Evolutionary conservation across 2,888 invertebrate species (phyloP), one percentile per base, ranked within the genome.

Genomic region (Osmoderma eremita): DNA sequence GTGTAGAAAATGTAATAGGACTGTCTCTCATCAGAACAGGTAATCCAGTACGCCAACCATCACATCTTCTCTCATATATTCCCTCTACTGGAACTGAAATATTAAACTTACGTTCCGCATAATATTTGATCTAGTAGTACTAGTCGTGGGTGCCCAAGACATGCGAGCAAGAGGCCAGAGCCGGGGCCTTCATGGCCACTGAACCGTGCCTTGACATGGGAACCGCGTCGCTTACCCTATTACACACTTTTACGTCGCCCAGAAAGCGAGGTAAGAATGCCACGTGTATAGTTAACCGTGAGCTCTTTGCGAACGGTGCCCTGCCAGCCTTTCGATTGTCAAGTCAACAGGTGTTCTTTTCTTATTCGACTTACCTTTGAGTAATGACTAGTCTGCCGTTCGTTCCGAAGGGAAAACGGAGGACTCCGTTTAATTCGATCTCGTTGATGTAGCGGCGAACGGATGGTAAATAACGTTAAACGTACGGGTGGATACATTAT

Each of bases 191-290:
- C 69, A 68, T 72, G 70, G 70, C 70, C 72, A 69, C 70, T 70
- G 72, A 70, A 72, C 70, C 69, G 66, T 69, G 66, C 68, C 56
- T 49, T 66, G 70, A 72, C 70, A 70, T 69, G 72, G 69, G 72
- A 72, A 72, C 68, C 58, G 67, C 67, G 51, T 67, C 67, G 53
- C 63, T 62, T 36, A 48, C 61, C 61, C 67, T 39, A 62, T 67
- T 67, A 62, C 65, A 53, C 48, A 65, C 48, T 65, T 65, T 65
- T 65, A 56, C 65, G 56, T 56, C 45, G 22, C 50, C 20, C 51
- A 49, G 51, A 51, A 51, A 13, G 20, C 51, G 49, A 49, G 39
- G 48, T 39, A 42, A 62, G 24, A 63, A 54, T 62, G 20, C 30
- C 17, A 56, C 38, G 48, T 65, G 20, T 48, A 42, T 58, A 58